Evolutionary conservation across 1,140 invertebrate species (phyloP), one percentile per base, ranked within the genome.

Genomic region (Pachyrhynchus sulphureomaculatus): DNA sequence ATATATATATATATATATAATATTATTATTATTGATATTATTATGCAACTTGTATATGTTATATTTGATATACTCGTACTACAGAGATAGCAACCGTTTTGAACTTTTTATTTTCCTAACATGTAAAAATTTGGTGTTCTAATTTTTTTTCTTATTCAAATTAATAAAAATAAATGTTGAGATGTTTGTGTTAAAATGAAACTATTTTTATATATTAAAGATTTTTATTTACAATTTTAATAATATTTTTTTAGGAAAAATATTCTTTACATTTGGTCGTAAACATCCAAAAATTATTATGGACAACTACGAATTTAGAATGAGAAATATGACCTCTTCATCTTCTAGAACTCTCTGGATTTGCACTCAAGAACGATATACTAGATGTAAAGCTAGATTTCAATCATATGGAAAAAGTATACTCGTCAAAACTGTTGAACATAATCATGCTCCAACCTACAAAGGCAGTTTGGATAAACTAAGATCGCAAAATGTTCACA

Each of bases 271-370:
- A 13, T 26, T 29, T 12, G 60, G 51, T 2, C 6, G 26, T 34
- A 62, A 56, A 26, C 26, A 62, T 47, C 60, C 60, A 29, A 62
- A 51, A 57, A 17, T 62, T 0, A 39, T 62, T 18, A 15, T 62
- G 12, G 23, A 62, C 21, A 39, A 47, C 0, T 45, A 62, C 17
- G 49, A 55, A 18, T 62, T 47, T 51, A 37, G 52, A 4, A 20
- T 57, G 18, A 18, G 2, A 41, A 41, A 36, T 34, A 21, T 2
- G 4, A n/a, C 17, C 5, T 4, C 20, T 34, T 39, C 18, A 18
- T 4, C 18, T 4, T 4, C 3, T 18, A 54, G 15, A 41, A 24
- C 52, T 0, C 9, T 41, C 21, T 54, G 37, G 37, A 26, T 41
- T n/a, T 54, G 52, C 20, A 32, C 26, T 26, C 32, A 44, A 26